Evolutionary conservation across 1,140 invertebrate genomes (phyloP), one percentile per base, ranked within the genome.

Genomic region (Heterodera carotae): DNA sequence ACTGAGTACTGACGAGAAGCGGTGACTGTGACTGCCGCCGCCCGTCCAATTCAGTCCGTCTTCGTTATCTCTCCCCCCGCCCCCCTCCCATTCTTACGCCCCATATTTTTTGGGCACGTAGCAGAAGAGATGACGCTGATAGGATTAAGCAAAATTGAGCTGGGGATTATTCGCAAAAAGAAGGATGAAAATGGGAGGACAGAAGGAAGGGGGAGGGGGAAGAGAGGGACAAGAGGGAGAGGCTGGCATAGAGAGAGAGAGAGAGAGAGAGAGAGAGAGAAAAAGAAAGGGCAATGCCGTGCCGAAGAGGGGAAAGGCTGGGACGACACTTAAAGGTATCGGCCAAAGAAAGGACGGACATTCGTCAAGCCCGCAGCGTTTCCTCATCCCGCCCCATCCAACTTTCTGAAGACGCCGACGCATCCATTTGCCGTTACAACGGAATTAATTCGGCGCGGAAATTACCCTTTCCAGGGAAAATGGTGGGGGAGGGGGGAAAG

Each of bases 121-220:
- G 39, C 43, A 74, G 27, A 60, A 34, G 39, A 25, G 33, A 27
- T 73, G 53, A 62, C 53, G 34, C 27, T 74, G 71, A 74, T 74
- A 33, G 56, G 71, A 74, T 74, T 74, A 74, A 36, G 27, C 43
- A 74, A 74, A 74, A 22, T 56, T 33, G 43, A 53, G 18, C 12
- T 22, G 56, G 56, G 43, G 31, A 7, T 22, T 3, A 67, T 67
- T 39, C 39, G 39, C 7, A 39, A 39, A n/a, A 39, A 39, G 39
- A 12, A 39, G 39, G 12, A 6, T 39, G 39, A 39, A 62, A 1
- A 2, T 1, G 59, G n/a, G n/a, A n/a, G 60, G 60, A 62, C 18
- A 10, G 8, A 18, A 18, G 7, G 25, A 34, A 1, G 62, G 62
- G 12, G 27, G n/a, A 1, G 62, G 62, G 62, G 15, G 25, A 29